Evolutionary conservation across 92 coral and sea anemone species (phyloP), one percentile per base, ranked within the genome.

Genomic region (Porites cylindrica): DNA sequence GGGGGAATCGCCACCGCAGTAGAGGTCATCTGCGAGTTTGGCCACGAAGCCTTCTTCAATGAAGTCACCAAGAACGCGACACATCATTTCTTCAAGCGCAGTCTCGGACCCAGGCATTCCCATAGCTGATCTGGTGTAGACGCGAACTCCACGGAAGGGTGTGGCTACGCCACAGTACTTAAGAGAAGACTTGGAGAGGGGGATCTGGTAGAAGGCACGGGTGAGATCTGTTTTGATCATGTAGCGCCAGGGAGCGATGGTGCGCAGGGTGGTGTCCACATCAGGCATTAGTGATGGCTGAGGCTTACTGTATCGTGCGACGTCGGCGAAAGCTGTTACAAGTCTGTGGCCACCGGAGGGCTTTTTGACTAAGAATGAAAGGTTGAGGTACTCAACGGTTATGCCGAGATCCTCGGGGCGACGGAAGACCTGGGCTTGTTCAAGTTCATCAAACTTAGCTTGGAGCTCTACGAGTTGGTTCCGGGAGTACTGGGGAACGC

Each of bases 1-100:
- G n/a, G 90, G 93, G 3, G 88, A 70, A 17, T 78, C 75, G 79
- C 77, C 79, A 2, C 93, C 82, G 43, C 95, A 89, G 91, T 86
- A 93, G 20, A 90, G 89, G 85, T 93, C 90, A 29, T 93, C 92
- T 20, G 96, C 90, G 16, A 90, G 82, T 80, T 93, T 87, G 51
- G 94, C 85, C 53, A 53, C 58, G 58, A 53, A 53, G 58, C 58
- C 58, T 53, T 53, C 58, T 53, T 53, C 9, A 53, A 53, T 53
- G 9, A 89, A 68, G 79, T 88, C 86, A 53, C 90, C 92, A 0
- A n/a, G n/a, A n/a, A n/a, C n/a, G n/a, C n/a, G n/a, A n/a, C n/a
- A n/a, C n/a, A n/a, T n/a, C n/a, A n/a, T n/a, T n/a, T 88, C 91
- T 12, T 91, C 88, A 4, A 80, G 84, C 2, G 92, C 90, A 10